phyloP scores from a whole-genome alignment of 1,140 invertebrate genomes.

The Colletes gigas region DNA sequence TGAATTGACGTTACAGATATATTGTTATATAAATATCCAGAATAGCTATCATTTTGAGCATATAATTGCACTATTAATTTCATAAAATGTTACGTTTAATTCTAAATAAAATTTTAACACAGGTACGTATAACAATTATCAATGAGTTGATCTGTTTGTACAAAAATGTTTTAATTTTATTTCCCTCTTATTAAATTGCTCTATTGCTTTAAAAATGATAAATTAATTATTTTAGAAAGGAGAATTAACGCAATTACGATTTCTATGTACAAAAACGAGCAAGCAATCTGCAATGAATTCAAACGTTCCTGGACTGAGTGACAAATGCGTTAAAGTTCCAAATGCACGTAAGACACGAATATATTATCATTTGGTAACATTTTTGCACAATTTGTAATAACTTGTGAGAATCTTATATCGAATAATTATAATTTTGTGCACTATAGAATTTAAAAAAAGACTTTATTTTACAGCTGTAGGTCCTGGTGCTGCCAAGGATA shows the following conservation, averaged over 20 bases:
- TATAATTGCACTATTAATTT: neutral
- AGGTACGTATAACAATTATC: constrained; percentile 33
- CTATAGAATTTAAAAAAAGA: neutral
- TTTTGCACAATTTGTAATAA: too few species aligned
- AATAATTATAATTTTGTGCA: neutral
- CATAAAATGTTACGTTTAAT: constrained; percentile 48
- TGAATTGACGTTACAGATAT: neutral
- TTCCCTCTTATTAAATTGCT: neutral
- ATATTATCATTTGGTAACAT: constrained; percentile 8
- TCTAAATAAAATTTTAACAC: neutral
- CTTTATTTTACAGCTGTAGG: constrained; percentile 80
- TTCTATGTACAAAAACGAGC: neutral
- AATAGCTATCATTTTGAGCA: neutral
- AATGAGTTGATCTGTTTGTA: neutral
- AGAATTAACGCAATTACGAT: neutral
- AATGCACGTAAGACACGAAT: constrained; percentile 74
- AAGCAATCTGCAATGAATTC: constrained; percentile 8
- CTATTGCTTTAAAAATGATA: neutral
- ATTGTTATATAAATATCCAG: constrained; percentile 33
- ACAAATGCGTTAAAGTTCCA: constrained; percentile 83
- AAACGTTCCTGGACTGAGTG: constrained; percentile 85
- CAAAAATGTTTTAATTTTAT: neutral
- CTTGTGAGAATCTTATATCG: neutral
- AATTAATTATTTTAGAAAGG: constrained; percentile 34
- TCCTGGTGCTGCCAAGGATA: constrained; percentile 87